phyloP scores from a whole-genome alignment of 2,113 vertebrate species.

The Aspidoscelis tigris region DNA sequence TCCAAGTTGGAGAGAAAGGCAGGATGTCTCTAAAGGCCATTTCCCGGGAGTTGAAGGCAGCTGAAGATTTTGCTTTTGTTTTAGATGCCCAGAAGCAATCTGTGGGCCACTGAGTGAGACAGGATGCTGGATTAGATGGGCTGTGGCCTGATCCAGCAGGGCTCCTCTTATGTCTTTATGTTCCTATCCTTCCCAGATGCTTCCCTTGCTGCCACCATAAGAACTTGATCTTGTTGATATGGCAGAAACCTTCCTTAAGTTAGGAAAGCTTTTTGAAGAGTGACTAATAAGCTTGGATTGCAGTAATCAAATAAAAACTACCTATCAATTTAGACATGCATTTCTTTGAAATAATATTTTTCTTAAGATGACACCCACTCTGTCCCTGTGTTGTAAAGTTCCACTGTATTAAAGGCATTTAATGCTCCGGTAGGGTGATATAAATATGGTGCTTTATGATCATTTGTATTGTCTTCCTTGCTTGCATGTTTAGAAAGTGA shows the following conservation, averaged over 20 bases:
- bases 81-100: no score
- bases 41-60: no score
- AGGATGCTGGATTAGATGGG: no score
- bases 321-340: neutral
- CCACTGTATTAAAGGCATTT: no score
- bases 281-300: neutral
- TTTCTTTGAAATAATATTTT: neutral
- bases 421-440: neutral
- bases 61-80: no score
- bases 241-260: neutral
- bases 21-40: no score
- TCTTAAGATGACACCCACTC: neutral
- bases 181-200: neutral
- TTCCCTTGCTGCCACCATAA: neutral
- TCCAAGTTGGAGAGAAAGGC: no score
- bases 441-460: no score
- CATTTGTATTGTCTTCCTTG: neutral
- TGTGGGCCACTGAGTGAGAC: no score
- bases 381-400: no score
- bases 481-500: neutral
- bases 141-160: no score
- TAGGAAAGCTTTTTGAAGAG: neutral
- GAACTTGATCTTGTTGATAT: neutral
- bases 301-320: neutral
- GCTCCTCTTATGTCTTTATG: no score